These are phyloP conservation scores for Pipa parva DNA, from an alignment of 2,113 vertebrate species.

Conservation along the genomic window DNA sequence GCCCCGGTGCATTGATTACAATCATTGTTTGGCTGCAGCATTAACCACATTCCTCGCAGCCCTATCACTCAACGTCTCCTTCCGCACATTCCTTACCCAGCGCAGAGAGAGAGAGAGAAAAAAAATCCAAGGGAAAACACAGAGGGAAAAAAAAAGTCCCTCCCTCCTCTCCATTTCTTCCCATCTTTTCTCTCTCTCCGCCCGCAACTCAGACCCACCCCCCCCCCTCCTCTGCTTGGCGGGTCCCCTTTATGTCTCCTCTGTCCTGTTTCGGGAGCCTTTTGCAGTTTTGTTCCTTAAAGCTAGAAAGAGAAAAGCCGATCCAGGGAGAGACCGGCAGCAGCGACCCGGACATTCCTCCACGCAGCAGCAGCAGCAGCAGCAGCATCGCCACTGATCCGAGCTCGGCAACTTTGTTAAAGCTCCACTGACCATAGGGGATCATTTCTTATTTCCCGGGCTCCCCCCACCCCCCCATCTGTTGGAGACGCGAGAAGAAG, in stretches of 20 bases:
- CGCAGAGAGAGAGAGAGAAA: slow-evolving; percentile 36
- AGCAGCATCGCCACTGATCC: slow-evolving; percentile 84
- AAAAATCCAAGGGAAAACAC: not conserved
- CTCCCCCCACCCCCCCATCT: not conserved
- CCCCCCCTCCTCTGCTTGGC: slow-evolving; percentile 43
- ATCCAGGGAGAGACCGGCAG: slow-evolving; percentile 30
- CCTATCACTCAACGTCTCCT: slow-evolving; percentile 79
- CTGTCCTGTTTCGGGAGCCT: not conserved
- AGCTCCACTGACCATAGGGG: slow-evolving; percentile 72
- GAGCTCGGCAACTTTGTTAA: slow-evolving; percentile 75
- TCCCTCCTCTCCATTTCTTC: slow-evolving; percentile 27
- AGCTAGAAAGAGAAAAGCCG: slow-evolving; percentile 21
- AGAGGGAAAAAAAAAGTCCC: slow-evolving; percentile 68
- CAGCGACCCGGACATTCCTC: slow-evolving; percentile 69
- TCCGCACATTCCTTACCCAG: slow-evolving; percentile 84
- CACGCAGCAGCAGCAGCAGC: no score
- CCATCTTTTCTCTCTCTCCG: slow-evolving; percentile 5
- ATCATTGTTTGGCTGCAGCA: slow-evolving; percentile 79
- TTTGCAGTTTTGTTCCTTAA: not conserved
- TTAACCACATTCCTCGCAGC: slow-evolving; percentile 86
- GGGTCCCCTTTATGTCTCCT: slow-evolving; percentile 13
- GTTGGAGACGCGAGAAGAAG: not conserved
- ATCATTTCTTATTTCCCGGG: slow-evolving; percentile 20
- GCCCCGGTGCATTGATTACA: slow-evolving; percentile 54
- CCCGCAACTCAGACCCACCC: slow-evolving; percentile 6